Evolutionary conservation across 2,888 invertebrate genomes (phyloP).

Genomic region (Melanostoma scalare): DNA sequence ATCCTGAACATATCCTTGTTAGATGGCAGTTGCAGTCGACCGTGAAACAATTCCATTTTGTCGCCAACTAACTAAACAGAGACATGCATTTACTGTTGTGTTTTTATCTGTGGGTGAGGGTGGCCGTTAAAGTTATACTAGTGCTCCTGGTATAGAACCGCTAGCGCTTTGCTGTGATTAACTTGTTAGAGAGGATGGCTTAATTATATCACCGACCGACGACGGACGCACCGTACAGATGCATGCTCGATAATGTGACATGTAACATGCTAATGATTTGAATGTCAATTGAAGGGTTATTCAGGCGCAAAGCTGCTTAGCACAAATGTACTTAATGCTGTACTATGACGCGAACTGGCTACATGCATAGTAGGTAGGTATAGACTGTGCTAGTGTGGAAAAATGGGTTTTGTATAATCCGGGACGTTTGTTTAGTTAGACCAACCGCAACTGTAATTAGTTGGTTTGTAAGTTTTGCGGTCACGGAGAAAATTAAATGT

Average conservation of each 20-base stretch:
- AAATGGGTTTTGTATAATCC: slow-evolving; percentile 38
- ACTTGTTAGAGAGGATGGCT: slow-evolving; percentile 68
- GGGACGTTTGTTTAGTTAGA: slow-evolving; percentile 32
- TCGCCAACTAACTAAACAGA: slow-evolving; percentile 63
- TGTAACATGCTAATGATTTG: slow-evolving; percentile 70
- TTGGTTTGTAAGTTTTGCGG: slow-evolving; percentile 23
- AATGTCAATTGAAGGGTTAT: slow-evolving; percentile 44
- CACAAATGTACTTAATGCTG: slow-evolving; percentile 37
- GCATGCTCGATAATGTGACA: slow-evolving; percentile 68
- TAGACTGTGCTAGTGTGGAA: slow-evolving; percentile 8
- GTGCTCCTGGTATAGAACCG: neutral
- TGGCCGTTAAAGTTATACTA: neutral
- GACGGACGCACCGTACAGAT: neutral
- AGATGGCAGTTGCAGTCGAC: slow-evolving; percentile 37
- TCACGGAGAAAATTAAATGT: slow-evolving; percentile 11
- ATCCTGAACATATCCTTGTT: slow-evolving; percentile 25
- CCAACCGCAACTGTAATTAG: slow-evolving; percentile 34
- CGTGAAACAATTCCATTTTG: slow-evolving; percentile 69
- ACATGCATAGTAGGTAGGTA: neutral
- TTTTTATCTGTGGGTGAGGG: slow-evolving; percentile 1
- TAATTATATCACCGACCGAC: slow-evolving; percentile 62
- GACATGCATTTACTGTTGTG: slow-evolving; percentile 30
- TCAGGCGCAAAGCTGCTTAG: slow-evolving; percentile 23
- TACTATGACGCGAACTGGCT: slow-evolving; percentile 18
- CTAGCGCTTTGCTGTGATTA: slow-evolving; percentile 57